Base-by-base conservation (phyloP, 2,888 invertebrate genomes). In the Molanna angustata region DNA sequence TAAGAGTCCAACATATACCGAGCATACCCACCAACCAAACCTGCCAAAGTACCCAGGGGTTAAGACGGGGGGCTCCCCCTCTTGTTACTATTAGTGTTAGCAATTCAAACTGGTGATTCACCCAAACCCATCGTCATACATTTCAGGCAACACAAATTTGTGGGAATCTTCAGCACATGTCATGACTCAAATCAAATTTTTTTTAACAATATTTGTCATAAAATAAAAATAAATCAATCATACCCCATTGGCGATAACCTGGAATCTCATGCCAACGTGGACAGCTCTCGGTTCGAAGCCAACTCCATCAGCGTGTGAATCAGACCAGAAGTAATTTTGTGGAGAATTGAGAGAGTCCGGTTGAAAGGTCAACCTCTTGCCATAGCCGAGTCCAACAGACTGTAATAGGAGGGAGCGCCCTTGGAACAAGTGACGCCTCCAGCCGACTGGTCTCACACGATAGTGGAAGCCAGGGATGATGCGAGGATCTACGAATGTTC, bases 291-390 rank as follows among this genome's bases (percentile, higher is more conserved):
- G 76, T 66, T 85, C 85, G 65, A 85, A 74, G 44, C 86, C 88
- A 54, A 84, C 72, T 31, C 88, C 88, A 63, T 85, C 85, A 3
- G 85, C 82, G 61, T 84, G 83, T 33, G 83, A 86, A 69, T 89
- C 88, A 18, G 87, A 87, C 87, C 88, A 88, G 69, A 89, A 83
- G 66, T 82, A 86, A 68, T 86, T 85, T 60, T 83, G 76, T 2
- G 82, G 80, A 13, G 71, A 69, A 49, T 81, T 73, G 16, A 80
- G 68, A 2, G 78, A 77, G 59, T 84, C 82, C 0, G 86, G 83
- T 61, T 82, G 77, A 70, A 88, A 88, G 1, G 86, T 86, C 53
- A 89, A 74, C 43, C 88, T 77, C 65, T 88, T 88, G 20, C 86
- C 88, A 63, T 88, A 89, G 14, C 89, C 88, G 74, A 85, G 80